phyloP scores from a whole-genome alignment of 2,113 vertebrate genomes.

The Microcebus griseorufus region DNA sequence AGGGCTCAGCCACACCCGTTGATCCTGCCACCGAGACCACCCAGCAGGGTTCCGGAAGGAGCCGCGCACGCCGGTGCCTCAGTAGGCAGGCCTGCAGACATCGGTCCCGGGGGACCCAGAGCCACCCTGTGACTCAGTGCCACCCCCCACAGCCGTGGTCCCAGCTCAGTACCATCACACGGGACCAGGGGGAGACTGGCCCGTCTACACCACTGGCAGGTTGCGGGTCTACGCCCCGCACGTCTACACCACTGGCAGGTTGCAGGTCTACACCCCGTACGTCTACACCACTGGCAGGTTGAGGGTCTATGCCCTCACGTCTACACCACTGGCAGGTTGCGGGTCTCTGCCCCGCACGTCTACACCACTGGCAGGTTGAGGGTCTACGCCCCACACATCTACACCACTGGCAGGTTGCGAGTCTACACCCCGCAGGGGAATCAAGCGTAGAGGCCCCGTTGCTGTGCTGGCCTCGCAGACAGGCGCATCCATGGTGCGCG shows the following conservation, averaged over 20 bases:
- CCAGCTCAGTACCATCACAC: not conserved
- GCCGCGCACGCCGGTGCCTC: not conserved
- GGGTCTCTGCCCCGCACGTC: too few relatives aligned
- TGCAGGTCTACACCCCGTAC: accelerated
- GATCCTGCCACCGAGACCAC: not conserved
- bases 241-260: too few relatives aligned
- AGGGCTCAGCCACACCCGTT: not conserved
- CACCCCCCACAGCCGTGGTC: too few relatives aligned
- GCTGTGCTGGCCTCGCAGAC: too few relatives aligned
- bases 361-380: not conserved
- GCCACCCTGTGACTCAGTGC: too few relatives aligned
- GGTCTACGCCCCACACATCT: too few relatives aligned
- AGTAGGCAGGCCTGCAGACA: not conserved
- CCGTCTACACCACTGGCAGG: not conserved
- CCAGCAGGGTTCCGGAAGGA: not conserved
- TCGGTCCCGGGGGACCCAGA: not conserved
- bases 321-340: too few relatives aligned
- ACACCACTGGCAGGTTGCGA: too few relatives aligned
- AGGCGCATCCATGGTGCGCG: too few relatives aligned
- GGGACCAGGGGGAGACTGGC: not conserved
- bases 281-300: not conserved
- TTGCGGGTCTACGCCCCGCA: too few relatives aligned
- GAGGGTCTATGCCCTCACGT: accelerated
- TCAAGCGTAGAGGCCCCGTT: too few relatives aligned
- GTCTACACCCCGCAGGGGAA: too few relatives aligned